These are phyloP conservation scores for Lasioglossum figueresi DNA, from an alignment of 2,888 invertebrate genomes.

Conservation along the genomic window DNA sequence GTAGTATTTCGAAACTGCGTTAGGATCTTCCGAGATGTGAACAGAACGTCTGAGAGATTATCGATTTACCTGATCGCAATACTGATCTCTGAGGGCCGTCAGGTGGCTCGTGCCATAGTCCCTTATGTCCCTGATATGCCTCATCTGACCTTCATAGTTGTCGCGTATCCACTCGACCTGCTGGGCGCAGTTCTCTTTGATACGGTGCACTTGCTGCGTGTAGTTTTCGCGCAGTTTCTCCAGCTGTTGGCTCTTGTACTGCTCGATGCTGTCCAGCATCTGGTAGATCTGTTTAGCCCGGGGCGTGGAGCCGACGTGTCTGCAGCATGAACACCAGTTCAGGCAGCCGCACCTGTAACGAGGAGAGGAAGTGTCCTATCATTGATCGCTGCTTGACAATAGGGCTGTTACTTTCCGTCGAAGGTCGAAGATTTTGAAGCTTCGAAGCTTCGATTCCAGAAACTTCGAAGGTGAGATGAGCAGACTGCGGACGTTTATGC, in stretches of 20 bases:
- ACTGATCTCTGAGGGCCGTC: constrained; percentile 94
- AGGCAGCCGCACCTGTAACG: constrained; percentile 89
- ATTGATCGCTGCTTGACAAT: not conserved
- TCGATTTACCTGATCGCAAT: constrained; percentile 92
- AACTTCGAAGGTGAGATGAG: too few species aligned
- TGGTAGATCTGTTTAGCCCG: constrained; percentile 93
- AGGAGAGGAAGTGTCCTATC: constrained; percentile 24
- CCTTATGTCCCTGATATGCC: constrained; percentile 93
- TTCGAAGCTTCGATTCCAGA: too few species aligned
- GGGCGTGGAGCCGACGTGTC: constrained; percentile 89
- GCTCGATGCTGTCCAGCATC: constrained; percentile 95
- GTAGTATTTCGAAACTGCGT: not conserved
- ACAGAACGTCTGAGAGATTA: not conserved
- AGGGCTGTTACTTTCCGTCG: too few species aligned
- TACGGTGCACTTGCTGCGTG: constrained; percentile 94
- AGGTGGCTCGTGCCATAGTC: constrained; percentile 96
- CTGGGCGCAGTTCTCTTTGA: constrained; percentile 96
- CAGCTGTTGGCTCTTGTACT: constrained; percentile 94
- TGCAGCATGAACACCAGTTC: constrained; percentile 91
- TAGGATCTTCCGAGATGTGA: not conserved
- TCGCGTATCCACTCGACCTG: constrained; percentile 97
- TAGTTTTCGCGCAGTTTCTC: constrained; percentile 96
- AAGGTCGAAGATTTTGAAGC: too few species aligned
- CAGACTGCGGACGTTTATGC: too few species aligned
- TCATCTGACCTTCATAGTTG: constrained; percentile 95